Conservation (phyloP, 53 echinoderm and acorn worm species). For the Temnopleurus reevesii region DNA sequence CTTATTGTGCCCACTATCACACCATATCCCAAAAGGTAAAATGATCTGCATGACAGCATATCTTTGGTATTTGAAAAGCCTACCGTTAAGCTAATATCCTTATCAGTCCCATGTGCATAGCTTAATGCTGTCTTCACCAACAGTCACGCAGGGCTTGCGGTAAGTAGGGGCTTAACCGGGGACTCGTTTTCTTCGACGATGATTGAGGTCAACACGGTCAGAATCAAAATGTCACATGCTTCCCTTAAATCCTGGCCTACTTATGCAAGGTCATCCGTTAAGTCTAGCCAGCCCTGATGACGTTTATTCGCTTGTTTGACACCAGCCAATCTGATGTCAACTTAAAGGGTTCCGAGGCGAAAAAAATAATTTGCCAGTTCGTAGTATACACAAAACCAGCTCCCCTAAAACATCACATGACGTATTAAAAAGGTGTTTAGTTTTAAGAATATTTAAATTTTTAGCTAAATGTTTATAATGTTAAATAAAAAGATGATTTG, state of each 20-base stretch:
- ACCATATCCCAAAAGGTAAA: no score
- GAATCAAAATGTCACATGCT: constrained; percentile 31
- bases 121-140: not conserved
- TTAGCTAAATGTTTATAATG: not conserved
- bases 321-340: not conserved
- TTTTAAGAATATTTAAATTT: not conserved
- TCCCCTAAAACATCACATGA: not conserved
- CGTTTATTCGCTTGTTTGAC: not conserved
- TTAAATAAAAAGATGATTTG: not conserved
- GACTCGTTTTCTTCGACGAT: not conserved
- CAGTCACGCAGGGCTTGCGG: not conserved
- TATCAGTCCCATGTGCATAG: not conserved
- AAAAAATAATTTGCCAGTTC: not conserved
- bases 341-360: not conserved
- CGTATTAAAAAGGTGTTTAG: not conserved
- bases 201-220: not conserved
- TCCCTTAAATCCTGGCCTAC: constrained; percentile 19
- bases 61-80: no score
- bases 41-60: no score
- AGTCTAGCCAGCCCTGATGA: constrained; percentile 7
- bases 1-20: no score
- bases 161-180: not conserved
- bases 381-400: not conserved
- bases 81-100: no score
- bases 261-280: constrained; percentile 11